Conservation (phyloP, 2,113 vertebrate species). For the Hepsetus odoe region DNA sequence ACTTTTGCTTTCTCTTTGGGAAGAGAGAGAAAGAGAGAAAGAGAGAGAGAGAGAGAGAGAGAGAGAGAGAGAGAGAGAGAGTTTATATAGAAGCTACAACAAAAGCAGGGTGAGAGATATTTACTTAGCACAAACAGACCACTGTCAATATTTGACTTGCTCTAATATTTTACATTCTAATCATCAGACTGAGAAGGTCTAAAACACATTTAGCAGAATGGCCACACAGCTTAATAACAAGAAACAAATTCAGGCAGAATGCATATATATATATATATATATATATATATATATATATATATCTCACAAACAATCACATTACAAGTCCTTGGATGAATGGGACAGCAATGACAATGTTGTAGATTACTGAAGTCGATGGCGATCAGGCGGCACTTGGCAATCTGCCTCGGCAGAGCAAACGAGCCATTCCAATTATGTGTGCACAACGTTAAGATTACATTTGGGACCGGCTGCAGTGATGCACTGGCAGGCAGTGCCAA, state of each 20-base stretch:
- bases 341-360: conserved; percentile 55
- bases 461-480: not conserved
- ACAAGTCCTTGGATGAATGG: conserved; percentile 52
- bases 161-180: conserved; percentile 49
- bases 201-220: conserved; percentile 55
- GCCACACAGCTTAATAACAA: conserved; percentile 56
- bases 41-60: conserved; percentile 38
- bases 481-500: not conserved
- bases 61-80: conserved; percentile 48
- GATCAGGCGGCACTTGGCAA: conserved; percentile 49
- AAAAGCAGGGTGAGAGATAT: conserved; percentile 11
- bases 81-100: conserved; percentile 18
- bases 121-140: conserved; percentile 22
- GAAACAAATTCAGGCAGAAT: conserved; percentile 58
- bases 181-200: conserved; percentile 53
- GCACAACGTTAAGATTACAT: conserved; percentile 28
- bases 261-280: conserved; percentile 28
- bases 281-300: too few species aligned
- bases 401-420: conserved; percentile 51
- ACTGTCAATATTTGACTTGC: conserved; percentile 52
- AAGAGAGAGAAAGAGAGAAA: conserved; percentile 17
- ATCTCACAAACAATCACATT: conserved; percentile 64
- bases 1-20: not conserved
- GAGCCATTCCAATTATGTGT: conserved; percentile 47
- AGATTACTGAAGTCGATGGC: conserved; percentile 62